These are phyloP conservation scores for Phymastichus coffea DNA, from an alignment of 1,140 invertebrate species.

Conservation along the genomic window DNA sequence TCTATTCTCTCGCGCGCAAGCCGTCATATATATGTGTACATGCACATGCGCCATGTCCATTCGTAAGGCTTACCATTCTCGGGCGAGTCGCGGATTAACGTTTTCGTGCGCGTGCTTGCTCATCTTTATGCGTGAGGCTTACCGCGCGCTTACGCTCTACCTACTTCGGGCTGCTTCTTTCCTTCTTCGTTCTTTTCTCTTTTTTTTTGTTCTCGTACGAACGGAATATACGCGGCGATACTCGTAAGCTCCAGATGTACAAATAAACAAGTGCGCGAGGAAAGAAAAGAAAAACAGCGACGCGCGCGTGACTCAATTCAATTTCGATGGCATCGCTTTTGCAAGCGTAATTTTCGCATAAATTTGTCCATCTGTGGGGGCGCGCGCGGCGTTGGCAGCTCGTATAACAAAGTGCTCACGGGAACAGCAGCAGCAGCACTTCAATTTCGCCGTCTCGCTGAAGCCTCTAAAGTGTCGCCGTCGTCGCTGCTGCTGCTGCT, in stretches of 20 bases:
- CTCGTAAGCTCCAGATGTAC: no score
- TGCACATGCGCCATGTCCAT: constrained; percentile 9
- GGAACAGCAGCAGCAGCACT: constrained; percentile 10
- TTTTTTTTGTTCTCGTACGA: neutral
- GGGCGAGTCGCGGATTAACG: no score
- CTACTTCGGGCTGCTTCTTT: neutral
- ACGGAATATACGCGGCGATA: neutral
- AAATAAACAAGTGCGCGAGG: no score
- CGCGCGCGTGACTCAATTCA: constrained; percentile 14
- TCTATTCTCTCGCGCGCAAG: constrained; percentile 31
- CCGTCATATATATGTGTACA: no score
- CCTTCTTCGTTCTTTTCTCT: neutral
- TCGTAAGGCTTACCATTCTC: neutral
- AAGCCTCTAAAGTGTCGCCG: constrained; percentile 24
- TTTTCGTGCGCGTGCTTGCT: no score
- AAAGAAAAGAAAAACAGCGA: no score
- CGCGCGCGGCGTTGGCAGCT: no score
- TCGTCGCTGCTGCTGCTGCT: no score
- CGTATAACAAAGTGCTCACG: constrained; percentile 17
- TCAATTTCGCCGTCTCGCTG: constrained; percentile 20
- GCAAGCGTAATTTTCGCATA: neutral
- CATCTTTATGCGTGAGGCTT: neutral
- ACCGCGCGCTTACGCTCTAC: neutral
- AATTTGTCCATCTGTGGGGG: neutral
- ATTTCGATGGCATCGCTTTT: constrained; percentile 2